phyloP scores from a whole-genome alignment of 2,888 invertebrate species.

The Muschampia plurimacula region DNA sequence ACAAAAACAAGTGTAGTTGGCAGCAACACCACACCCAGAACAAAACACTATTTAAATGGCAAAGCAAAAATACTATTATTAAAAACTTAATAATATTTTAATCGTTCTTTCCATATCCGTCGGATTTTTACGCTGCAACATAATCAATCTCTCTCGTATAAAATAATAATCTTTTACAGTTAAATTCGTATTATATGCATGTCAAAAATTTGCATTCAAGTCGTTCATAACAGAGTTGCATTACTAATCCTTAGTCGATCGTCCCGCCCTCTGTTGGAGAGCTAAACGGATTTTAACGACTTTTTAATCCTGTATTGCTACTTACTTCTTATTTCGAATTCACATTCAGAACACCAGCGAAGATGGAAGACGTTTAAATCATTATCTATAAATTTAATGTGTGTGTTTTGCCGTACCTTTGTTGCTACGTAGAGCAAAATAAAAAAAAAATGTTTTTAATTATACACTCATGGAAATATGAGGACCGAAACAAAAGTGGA shows the following conservation, averaged over 20 bases:
- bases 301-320: conserved; percentile 38
- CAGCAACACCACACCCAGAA: no score
- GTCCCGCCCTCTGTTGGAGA: conserved; percentile 29
- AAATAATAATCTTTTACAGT: conserved; percentile 9
- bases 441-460: no score
- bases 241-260: conserved; percentile 23
- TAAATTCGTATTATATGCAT: conserved; percentile 17
- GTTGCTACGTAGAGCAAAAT: background rate
- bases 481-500: no score
- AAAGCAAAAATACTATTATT: no score
- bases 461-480: no score
- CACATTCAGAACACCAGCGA: conserved; percentile 23
- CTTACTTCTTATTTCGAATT: conserved; percentile 32
- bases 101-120: background rate
- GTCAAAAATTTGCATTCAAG: conserved; percentile 31
- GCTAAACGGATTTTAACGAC: conserved; percentile 40
- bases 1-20: no score
- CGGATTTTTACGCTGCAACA: background rate
- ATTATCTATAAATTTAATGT: conserved; percentile 12
- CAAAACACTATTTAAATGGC: no score
- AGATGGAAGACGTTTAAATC: conserved; percentile 23
- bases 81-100: background rate
- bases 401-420: background rate
- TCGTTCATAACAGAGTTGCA: conserved; percentile 35
- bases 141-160: background rate